These are phyloP conservation scores for Chaetura pelagica DNA, from an alignment of 2,113 vertebrate genomes.

Conservation along the genomic window DNA sequence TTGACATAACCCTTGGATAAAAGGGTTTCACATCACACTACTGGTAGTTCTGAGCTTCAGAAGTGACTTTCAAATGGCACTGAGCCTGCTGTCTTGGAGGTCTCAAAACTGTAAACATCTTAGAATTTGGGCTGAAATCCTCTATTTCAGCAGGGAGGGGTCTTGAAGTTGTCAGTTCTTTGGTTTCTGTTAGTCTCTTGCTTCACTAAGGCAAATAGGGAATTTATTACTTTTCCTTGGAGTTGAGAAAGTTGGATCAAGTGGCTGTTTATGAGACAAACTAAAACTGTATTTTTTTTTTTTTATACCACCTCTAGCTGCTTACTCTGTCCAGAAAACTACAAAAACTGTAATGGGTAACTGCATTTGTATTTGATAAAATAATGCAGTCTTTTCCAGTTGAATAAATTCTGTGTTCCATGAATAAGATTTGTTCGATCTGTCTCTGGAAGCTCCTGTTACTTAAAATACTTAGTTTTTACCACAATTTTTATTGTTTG, in stretches of 20 bases:
- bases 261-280: background rate
- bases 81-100: background rate
- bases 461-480: constrained; percentile 4
- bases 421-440: background rate
- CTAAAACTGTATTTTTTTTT: background rate
- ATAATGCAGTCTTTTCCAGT: background rate
- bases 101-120: background rate
- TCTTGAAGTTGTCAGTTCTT: background rate
- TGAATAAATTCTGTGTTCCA: background rate
- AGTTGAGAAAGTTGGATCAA: background rate
- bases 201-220: background rate
- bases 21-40: background rate
- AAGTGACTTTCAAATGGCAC: background rate
- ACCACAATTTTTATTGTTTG: background rate
- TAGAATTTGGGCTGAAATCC: background rate
- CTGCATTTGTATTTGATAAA: background rate
- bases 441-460: background rate
- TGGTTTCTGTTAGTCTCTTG: background rate
- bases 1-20: background rate
- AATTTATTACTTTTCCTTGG: background rate
- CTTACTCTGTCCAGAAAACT: background rate
- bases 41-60: background rate
- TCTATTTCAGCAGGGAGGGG: background rate
- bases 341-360: background rate
- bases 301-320: background rate